phyloP scores from a whole-genome alignment of 1,140 invertebrate species.

The Calycopis cecrops region DNA sequence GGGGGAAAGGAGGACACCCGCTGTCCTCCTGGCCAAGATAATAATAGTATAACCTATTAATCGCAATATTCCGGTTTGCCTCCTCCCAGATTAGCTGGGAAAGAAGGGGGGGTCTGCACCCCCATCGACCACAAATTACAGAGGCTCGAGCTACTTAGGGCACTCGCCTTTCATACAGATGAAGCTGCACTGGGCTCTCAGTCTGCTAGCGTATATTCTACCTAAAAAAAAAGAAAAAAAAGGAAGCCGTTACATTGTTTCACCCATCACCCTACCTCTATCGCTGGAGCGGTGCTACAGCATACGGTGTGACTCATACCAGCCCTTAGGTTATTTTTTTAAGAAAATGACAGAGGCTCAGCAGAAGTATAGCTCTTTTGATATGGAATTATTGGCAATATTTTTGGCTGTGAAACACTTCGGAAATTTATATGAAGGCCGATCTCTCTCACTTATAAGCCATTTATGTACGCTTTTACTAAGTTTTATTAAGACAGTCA shows the following conservation, averaged over 20 bases:
- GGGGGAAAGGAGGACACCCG: too few relatives aligned
- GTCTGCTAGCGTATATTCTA: too few relatives aligned
- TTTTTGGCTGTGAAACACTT: conserved; percentile 15
- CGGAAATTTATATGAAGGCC: conserved; percentile 2
- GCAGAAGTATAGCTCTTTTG: conserved; percentile 11
- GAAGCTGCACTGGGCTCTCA: too few relatives aligned
- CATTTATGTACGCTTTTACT: conserved; percentile 13
- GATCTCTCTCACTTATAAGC: conserved; percentile 4
- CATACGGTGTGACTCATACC: not conserved
- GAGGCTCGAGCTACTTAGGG: too few relatives aligned
- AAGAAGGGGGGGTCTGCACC: too few relatives aligned
- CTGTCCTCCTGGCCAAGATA: too few relatives aligned
- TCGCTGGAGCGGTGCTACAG: not conserved
- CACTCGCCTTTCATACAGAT: too few relatives aligned
- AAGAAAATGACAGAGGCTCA: conserved; percentile 13
- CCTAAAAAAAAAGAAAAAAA: too few relatives aligned
- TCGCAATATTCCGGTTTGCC: too few relatives aligned
- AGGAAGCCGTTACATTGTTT: not conserved
- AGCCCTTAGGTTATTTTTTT: conserved; percentile 19
- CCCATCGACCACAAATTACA: too few relatives aligned
- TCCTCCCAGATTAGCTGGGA: too few relatives aligned
- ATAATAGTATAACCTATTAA: too few relatives aligned
- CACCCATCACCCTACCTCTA: not conserved
- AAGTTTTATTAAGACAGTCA: conserved; percentile 14
- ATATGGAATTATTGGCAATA: conserved; percentile 13